Base-by-base conservation (phyloP, 2,888 invertebrate species). In the Halictus quadricinctus region DNA sequence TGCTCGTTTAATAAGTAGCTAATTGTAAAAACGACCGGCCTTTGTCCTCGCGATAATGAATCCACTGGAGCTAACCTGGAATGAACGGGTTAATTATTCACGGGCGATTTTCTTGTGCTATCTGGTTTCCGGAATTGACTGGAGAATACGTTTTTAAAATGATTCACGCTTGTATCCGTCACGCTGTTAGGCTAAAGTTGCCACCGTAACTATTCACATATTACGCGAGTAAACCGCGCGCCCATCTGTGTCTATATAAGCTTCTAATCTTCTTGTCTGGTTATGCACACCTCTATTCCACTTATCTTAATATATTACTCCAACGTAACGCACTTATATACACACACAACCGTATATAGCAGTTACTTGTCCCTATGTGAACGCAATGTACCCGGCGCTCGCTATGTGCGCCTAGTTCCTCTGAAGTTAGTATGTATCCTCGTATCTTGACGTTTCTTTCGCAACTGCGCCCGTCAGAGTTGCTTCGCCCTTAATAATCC, bases 51-150 rank as follows among this genome's bases (percentile, higher is more conserved):
- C 29, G 60, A 64, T 36, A 50, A 73, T 21, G 72, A 50, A 66
- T 64, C 64, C 60, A 10, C 54, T n/a, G n/a, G 21, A 54, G n/a
- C 54, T n/a, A 54, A n/a, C 54, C 54, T 54, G 54, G n/a, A 10
- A n/a, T 29, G 21, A 29, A 29, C 66, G 15, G 66, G 69, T 86
- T 86, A 85, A 86, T 86, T 85, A 85, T 86, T 86, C 86, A 77
- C 79, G 50, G 70, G 60, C 72, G 85, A 82, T 86, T 86, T 85
- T 74, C 86, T 72, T 25, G 48, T 60, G 58, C n/a, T 21, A 58
- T 54, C 6, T 80, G 80, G 60, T 79, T 72, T 85, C 58, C 69
- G 50, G 78, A 73, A 87, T 85, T 76, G 79, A 72, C 83, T 73
- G 21, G 54, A 48, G 64, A 74, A 83, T 70, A 75, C 54, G 76